Evolutionary conservation across 2,888 invertebrate genomes (phyloP).

Genomic region (Diarsia rubi): DNA sequence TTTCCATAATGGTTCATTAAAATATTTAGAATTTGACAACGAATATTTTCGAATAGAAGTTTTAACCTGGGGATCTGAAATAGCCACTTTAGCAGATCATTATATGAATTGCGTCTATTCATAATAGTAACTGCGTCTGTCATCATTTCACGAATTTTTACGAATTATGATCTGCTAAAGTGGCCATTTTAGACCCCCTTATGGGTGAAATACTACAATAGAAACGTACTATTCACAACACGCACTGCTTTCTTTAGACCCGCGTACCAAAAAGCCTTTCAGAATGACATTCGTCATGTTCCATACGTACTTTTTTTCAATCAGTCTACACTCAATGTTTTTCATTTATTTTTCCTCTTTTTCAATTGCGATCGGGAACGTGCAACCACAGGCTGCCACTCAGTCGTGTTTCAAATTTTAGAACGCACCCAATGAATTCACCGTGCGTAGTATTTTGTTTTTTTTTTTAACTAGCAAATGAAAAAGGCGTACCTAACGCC

Average conservation of each 20-base stretch:
- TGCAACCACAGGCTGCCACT: constrained; percentile 58
- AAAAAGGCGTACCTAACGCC: constrained; percentile 7
- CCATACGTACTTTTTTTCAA: constrained; percentile 59
- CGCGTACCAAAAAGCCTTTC: constrained; percentile 53
- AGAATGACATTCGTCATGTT: constrained; percentile 59
- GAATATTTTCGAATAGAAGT: background rate
- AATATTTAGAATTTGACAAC: background rate
- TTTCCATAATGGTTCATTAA: background rate
- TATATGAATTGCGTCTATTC: no score
- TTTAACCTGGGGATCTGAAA: no score
- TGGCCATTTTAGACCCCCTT: no score
- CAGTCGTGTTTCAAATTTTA: constrained; percentile 61
- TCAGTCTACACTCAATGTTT: constrained; percentile 63
- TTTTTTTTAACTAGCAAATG: constrained; percentile 30
- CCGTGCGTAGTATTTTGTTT: constrained; percentile 24
- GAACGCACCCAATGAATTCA: constrained; percentile 52
- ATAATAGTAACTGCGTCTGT: no score
- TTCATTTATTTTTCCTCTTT: constrained; percentile 55
- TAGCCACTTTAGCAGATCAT: no score
- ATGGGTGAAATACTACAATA: constrained; percentile 17
- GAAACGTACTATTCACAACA: constrained; percentile 16
- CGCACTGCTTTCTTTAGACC: constrained; percentile 26
- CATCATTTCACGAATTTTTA: no score
- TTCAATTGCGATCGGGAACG: constrained; percentile 60
- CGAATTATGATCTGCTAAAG: no score